phyloP scores from a whole-genome alignment of 1,140 invertebrate genomes.

The Ceratoteleas bidentatus region DNA sequence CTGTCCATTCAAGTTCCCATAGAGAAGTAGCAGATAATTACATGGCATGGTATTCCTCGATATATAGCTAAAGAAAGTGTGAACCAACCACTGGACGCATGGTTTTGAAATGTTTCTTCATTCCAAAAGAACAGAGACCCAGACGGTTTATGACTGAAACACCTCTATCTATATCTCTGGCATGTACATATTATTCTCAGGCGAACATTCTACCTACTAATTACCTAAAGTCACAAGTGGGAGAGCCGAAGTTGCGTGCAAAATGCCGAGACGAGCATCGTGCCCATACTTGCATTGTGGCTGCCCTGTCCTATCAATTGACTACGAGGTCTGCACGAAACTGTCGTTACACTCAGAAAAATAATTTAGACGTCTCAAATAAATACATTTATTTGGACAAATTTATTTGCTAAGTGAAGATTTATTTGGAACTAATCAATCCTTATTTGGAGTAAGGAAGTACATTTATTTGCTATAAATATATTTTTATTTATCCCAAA shows the following conservation, averaged over 20 bases:
- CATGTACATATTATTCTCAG: constrained; percentile 50
- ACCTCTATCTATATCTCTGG: constrained; percentile 42
- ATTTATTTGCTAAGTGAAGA: no score
- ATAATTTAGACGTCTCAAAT: no score
- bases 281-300: constrained; percentile 51
- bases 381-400: no score
- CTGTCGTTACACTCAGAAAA: constrained; percentile 49
- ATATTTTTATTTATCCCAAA: no score
- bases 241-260: constrained; percentile 28
- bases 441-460: no score
- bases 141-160: constrained; percentile 14
- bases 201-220: constrained; percentile 53
- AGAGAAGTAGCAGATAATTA: constrained; percentile 70
- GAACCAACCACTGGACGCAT: constrained; percentile 75
- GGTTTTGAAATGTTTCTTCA: constrained; percentile 70
- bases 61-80: constrained; percentile 70
- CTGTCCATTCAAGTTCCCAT: no score
- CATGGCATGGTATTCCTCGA: constrained; percentile 69
- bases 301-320: constrained; percentile 50
- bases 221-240: constrained; percentile 34
- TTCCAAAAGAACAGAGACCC: constrained; percentile 27
- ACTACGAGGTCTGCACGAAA: constrained; percentile 60
- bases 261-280: constrained; percentile 24
- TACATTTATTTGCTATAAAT: no score
- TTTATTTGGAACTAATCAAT: no score